Evolutionary conservation across 2,888 invertebrate species (phyloP).

Genomic region (Acrocyrtus sp.): DNA sequence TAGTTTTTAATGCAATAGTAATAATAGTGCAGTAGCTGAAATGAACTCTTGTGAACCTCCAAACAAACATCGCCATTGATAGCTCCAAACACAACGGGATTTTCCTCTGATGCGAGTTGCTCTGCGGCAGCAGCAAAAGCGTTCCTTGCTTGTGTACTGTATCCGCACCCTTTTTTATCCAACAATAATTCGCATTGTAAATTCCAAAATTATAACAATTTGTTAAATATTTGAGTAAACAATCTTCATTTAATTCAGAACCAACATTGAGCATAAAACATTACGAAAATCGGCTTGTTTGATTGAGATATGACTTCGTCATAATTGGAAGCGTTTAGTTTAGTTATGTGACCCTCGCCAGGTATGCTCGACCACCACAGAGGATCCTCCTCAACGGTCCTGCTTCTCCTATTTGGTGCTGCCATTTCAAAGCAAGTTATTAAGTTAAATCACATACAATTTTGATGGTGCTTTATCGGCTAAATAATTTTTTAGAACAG

Average conservation of each 20-base stretch:
- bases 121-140: conserved; percentile 3
- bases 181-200: no score
- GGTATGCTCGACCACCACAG: neutral
- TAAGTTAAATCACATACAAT: no score
- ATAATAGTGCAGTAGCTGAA: no score
- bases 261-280: conserved; percentile 4
- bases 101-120: neutral
- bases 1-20: no score
- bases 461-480: no score
- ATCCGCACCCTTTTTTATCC: conserved; percentile 6
- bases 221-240: neutral
- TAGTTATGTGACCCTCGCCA: neutral
- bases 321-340: neutral
- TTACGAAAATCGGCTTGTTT: conserved; percentile 4
- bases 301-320: neutral
- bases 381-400: neutral
- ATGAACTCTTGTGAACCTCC: no score
- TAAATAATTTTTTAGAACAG: no score
- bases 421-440: no score
- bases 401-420: neutral
- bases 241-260: no score
- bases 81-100: conserved; percentile 2
- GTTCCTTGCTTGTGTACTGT: neutral
- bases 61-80: neutral
- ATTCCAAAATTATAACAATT: neutral